These are phyloP conservation scores for Phaedon cochleariae DNA, from an alignment of 2,888 invertebrate species.

Conservation along the genomic window DNA sequence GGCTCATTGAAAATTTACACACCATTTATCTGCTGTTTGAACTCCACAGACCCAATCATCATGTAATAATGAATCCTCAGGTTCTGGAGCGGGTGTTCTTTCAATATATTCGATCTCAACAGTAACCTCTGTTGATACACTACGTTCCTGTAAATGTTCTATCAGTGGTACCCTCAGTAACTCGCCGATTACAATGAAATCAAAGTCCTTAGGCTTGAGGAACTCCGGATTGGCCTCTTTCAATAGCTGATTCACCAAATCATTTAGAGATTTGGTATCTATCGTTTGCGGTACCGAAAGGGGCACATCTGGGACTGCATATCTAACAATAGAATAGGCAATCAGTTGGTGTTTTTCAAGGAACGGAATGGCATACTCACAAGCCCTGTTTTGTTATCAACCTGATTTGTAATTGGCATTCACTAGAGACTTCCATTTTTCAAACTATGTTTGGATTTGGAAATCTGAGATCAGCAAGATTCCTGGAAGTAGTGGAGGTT, in stretches of 20 bases:
- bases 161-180: slow-evolving; percentile 75
- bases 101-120: slow-evolving; percentile 92
- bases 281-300: slow-evolving; percentile 82
- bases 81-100: slow-evolving; percentile 89
- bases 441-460: not conserved
- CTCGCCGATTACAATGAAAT: slow-evolving; percentile 88
- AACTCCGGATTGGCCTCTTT: slow-evolving; percentile 66
- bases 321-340: slow-evolving; percentile 67
- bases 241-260: slow-evolving; percentile 80
- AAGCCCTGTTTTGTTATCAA: slow-evolving; percentile 82
- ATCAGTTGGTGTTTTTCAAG: not conserved
- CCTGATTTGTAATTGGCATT: slow-evolving; percentile 78
- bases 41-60: slow-evolving; percentile 94
- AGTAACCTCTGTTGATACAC: slow-evolving; percentile 82
- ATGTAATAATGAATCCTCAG: slow-evolving; percentile 90
- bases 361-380: slow-evolving; percentile 65
- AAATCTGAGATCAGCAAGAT: no score
- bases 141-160: slow-evolving; percentile 80
- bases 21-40: slow-evolving; percentile 51
- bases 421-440: slow-evolving; percentile 50
- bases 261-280: slow-evolving; percentile 75
- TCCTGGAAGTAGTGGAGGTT: no score
- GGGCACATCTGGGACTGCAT: slow-evolving; percentile 86
- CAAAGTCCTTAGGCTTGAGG: slow-evolving; percentile 73
- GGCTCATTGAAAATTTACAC: slow-evolving; percentile 18